These are phyloP conservation scores for Emydura subglobosa DNA, from an alignment of 2,113 vertebrate species.

Conservation along the genomic window DNA sequence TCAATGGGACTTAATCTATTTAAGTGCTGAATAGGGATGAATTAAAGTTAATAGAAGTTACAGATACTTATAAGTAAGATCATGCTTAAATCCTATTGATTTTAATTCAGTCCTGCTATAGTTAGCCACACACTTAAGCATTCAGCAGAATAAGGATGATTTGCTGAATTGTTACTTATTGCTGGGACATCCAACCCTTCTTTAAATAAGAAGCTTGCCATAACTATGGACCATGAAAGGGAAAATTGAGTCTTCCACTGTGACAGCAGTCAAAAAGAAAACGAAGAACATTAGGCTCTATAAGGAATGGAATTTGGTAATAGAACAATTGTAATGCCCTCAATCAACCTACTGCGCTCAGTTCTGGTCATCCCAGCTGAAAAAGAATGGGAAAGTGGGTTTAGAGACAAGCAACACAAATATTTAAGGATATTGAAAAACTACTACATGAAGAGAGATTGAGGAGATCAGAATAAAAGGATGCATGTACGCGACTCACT, in stretches of 20 bases:
- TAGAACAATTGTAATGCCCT: too few relatives aligned
- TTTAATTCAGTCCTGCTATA: background rate
- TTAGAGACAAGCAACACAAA: too few relatives aligned
- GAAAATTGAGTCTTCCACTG: background rate
- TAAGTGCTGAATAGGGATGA: too few relatives aligned
- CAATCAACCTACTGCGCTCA: too few relatives aligned
- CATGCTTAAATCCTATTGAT: too few relatives aligned
- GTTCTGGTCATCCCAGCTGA: too few relatives aligned
- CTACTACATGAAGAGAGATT: background rate
- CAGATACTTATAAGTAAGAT: too few relatives aligned
- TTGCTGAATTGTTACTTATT: background rate
- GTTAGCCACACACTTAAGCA: background rate
- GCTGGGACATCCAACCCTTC: background rate
- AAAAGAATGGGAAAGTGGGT: too few relatives aligned
- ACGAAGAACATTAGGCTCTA: rapidly evolving
- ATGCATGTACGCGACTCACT: too few relatives aligned
- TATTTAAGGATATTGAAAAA: too few relatives aligned
- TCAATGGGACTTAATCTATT: too few relatives aligned
- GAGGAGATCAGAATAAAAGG: background rate
- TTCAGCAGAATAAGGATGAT: background rate
- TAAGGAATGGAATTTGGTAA: background rate
- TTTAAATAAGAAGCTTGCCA: background rate
- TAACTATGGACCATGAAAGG: rapidly evolving
- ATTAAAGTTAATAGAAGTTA: too few relatives aligned
- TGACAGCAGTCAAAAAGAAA: background rate